Base-by-base conservation (phyloP, 2,888 invertebrate species). In the Ichneumon xanthorius region DNA sequence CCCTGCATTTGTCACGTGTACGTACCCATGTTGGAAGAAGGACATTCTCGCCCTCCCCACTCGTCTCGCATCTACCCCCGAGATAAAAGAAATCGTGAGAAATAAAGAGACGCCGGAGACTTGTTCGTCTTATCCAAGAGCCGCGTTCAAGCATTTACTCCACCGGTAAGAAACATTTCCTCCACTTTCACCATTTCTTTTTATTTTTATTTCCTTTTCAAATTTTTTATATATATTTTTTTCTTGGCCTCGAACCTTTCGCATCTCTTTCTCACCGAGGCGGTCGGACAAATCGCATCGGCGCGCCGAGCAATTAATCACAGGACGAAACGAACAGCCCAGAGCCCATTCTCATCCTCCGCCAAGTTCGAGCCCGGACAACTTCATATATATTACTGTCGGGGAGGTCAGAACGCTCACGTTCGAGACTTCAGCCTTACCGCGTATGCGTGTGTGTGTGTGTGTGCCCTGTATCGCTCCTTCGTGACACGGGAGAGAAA, bases 231-330 rank as follows among this genome's bases (percentile, higher is more conserved):
- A 40, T 5, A 2, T 68, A 19, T 19, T n/a, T 19, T 6, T 33
- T 26, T n/a, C 33, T 65, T n/a, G 48, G 30, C 50, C 19, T 19
- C 53, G 33, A 33, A 71, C 5, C 58, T 50, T 48, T 75, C 58
- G 45, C 40, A 7, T 48, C n/a, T 45, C 45, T 30, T 33, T 65
- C 50, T 50, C 53, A 22, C 14, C 53, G 19, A 48, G 11, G 22
- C 33, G 26, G 5, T 5, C 50, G 33, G 65, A 76, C 19, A 79
- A 71, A 79, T 79, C 71, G 71, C n/a, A 72, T 79, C 22, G 63
- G 22, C 45, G 50, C 58, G 79, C 63, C 61, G 48, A 14, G 71
- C 71, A 63, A 79, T 79, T 79, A 79, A 79, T 79, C 79, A 79
- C 37, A 37, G 61, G 26, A 79, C 22, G 45, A 79, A 79, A 79